Evolutionary conservation across 2,888 invertebrate species (phyloP), one percentile per base, ranked within the genome.

Genomic region (Steinernema carpocapsae): DNA sequence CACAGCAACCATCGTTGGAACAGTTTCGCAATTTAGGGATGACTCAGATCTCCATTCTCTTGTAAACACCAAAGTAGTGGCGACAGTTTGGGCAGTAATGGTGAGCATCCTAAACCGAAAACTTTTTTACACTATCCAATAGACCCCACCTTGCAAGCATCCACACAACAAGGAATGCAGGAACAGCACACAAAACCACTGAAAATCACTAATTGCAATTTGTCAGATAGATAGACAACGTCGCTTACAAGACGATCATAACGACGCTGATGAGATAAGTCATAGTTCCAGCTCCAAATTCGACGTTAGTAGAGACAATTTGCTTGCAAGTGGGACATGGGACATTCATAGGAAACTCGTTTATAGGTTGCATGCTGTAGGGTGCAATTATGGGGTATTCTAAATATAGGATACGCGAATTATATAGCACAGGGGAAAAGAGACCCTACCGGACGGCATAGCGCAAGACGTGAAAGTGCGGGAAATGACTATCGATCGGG

Each of bases 1-100:
- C n/a, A n/a, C n/a, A n/a, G n/a, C n/a, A n/a, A n/a, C n/a, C n/a
- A n/a, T n/a, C n/a, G n/a, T n/a, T 43, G 43, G 14, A 12, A 43
- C 43, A 14, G 43, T 43, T 12, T 12, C 14, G 43, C 43, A 43
- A 12, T 7, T 43, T 7, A 14, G 14, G 14, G 43, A 43, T 43
- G 14, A 43, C 14, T 43, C 43, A 43, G 43, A 43, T 12, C 7
- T 7, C 14, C 10, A 56, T 3, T 56, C 56, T 22, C 17, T 56
- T 56, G 56, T 56, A 56, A 14, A 56, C 56, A 2, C 56, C 56
- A 19, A 56, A 56, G 56, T 22, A 56, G 56, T 56, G 56, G 6
- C 26, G 56, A 26, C 56, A 56, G 56, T 56, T 22, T 6, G 56
- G 56, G 17, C 56, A 56, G 56, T 56, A 56, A 26, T 56, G 56